A percentile compares a stretch with the other conserved stretches of the same genome.
Conservation (phyloP, 2,888 invertebrate genomes). For the Boloria euphrosyne region DNA sequence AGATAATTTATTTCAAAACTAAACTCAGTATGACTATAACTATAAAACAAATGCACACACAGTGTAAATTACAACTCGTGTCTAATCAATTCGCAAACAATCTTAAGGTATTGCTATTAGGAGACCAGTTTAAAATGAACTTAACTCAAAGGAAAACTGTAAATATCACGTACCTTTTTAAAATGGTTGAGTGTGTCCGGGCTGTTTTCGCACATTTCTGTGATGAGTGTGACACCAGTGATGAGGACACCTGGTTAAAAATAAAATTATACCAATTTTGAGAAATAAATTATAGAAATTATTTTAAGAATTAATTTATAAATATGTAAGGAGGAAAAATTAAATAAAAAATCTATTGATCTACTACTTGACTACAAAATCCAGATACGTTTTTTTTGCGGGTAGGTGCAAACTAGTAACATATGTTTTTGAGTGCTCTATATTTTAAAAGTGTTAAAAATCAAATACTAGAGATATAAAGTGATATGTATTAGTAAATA, state of each 20-base stretch:
- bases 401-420: too few species aligned
- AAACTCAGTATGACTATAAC: too few species aligned
- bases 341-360: too few species aligned
- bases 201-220: constrained; percentile 99
- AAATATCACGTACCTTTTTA: constrained; percentile 90
- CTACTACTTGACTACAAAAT: too few species aligned
- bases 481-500: too few species aligned
- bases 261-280: constrained; percentile 21
- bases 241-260: constrained; percentile 91
- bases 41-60: not conserved
- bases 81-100: constrained; percentile 8
- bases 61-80: not conserved
- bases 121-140: constrained; percentile 2
- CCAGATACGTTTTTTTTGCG: too few species aligned
- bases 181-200: constrained; percentile 98
- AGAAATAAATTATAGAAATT: not conserved
- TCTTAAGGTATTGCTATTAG: not conserved
- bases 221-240: constrained; percentile 98
- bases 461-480: too few species aligned
- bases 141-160: not conserved
- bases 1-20: too few species aligned
- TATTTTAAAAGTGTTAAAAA: too few species aligned
- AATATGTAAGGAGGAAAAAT: too few species aligned
- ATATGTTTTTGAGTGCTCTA: too few species aligned
- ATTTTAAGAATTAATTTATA: not conserved